Evolutionary conservation across 2,797 vertebrate genomes (phyloP).

Genomic region (Sphenodon punctatus): DNA sequence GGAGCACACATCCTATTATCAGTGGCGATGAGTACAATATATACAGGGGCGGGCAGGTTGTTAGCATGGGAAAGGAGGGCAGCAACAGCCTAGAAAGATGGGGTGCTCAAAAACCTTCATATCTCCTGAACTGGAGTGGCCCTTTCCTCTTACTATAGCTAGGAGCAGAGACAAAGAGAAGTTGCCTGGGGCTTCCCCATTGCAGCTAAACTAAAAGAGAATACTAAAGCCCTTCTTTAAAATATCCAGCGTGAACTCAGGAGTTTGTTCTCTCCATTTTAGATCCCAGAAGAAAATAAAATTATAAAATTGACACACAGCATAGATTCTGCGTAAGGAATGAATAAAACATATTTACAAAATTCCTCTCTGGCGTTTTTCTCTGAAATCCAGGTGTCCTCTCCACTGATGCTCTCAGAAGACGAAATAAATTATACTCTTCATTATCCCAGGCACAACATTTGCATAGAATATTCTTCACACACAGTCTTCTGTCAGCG

Average conservation of each 20-base stretch:
- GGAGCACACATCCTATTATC: not conserved
- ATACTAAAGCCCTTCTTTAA: not conserved
- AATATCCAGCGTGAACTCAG: conserved; percentile 23
- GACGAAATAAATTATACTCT: conserved; percentile 43
- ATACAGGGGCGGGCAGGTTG: not conserved
- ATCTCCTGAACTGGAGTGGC: not conserved
- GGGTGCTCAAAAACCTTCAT: not conserved
- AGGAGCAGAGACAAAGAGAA: not conserved
- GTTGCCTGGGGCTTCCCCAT: not conserved
- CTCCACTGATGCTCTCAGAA: conserved; percentile 49
- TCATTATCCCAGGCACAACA: conserved; percentile 46
- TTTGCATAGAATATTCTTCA: conserved; percentile 47
- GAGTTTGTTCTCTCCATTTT: conserved; percentile 42
- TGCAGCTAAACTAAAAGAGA: not conserved
- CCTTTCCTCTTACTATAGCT: not conserved
- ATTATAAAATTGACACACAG: conserved; percentile 45
- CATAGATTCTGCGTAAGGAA: conserved; percentile 26
- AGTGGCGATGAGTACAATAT: not conserved
- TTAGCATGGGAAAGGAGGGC: not conserved
- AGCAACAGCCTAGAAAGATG: not conserved
- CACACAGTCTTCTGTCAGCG: conserved; percentile 31
- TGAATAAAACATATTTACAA: conserved; percentile 51
- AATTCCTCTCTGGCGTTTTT: conserved; percentile 49
- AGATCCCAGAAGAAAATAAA: conserved; percentile 48
- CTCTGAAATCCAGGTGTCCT: conserved; percentile 59